These are phyloP conservation scores for Chaenocephalus aceratus DNA, from an alignment of 2,113 vertebrate species.

Conservation along the genomic window DNA sequence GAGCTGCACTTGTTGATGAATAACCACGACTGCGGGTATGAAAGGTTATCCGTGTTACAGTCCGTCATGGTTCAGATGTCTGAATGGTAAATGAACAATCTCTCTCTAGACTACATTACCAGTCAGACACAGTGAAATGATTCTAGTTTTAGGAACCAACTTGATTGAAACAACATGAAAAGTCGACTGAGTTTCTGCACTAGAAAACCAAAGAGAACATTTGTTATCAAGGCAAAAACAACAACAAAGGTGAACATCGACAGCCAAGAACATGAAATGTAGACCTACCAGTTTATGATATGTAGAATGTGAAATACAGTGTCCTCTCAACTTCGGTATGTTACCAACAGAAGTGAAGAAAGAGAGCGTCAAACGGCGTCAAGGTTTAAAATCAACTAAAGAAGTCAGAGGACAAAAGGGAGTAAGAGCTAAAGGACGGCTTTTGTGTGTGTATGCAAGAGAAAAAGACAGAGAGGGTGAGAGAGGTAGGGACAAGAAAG, in stretches of 20 bases:
- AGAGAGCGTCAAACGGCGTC: neutral
- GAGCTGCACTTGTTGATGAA: conserved; percentile 51
- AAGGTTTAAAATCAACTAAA: conserved; percentile 33
- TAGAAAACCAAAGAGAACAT: neutral
- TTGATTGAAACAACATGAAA: conserved; percentile 13
- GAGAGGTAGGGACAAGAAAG: neutral
- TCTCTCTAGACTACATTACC: conserved; percentile 7
- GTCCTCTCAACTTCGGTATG: neutral
- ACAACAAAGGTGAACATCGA: neutral
- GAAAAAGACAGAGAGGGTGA: neutral
- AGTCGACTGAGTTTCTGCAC: neutral
- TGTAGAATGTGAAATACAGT: conserved; percentile 16
- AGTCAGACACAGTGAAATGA: conserved; percentile 7
- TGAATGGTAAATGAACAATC: neutral
- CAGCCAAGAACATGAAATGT: neutral
- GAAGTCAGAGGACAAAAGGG: conserved; percentile 20
- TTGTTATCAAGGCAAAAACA: conserved; percentile 18
- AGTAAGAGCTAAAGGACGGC: conserved; percentile 7
- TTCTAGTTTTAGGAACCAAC: neutral
- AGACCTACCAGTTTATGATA: conserved; percentile 55
- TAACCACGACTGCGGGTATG: conserved; percentile 30
- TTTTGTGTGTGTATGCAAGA: neutral
- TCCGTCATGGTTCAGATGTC: conserved; percentile 9
- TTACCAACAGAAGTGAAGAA: conserved; percentile 4
- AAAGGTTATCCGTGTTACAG: conserved; percentile 53